Base-by-base conservation (phyloP, 2,888 invertebrate species). In the Aelia acuminata region DNA sequence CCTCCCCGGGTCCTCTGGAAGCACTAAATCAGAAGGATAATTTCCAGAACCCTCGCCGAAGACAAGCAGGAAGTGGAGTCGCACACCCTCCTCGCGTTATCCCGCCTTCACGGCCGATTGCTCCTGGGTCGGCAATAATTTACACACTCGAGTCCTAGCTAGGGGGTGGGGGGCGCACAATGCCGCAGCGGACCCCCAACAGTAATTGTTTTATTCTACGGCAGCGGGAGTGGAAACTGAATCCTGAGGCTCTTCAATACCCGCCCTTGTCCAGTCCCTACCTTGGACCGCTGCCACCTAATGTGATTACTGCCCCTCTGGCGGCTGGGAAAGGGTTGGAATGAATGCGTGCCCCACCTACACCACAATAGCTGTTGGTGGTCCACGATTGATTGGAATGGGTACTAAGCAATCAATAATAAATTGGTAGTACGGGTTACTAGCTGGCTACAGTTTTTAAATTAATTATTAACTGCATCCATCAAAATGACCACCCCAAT, bases 161-260 rank as follows among this genome's bases (percentile, higher is more conserved):
- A n/a, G n/a, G n/a, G n/a, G n/a, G n/a, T n/a, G n/a, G 80, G 80
- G 80, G 80, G 80, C 43, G 80, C 43, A 80, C 80, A 80, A 80
- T 80, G 80, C 63, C 63, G 63, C 63, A 35, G 80, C 43, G 43
- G n/a, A 80, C 80, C 80, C n/a, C 80, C 80, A 80, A 80, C n/a
- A 47, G 43, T 80, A 80, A 80, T 80, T 80, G 80, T 80, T 80
- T 80, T 80, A 80, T 80, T 80, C 80, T 80, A 0, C 80, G 43
- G 13, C 80, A 43, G n/a, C 43, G 80, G 22, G 80, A 43, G 80
- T 80, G n/a, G 80, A 70, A 70, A 70, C 63, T 70, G 63, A 70
- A 70, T 35, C 63, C 31, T 70, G 63, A 5, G 35, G 31, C 63
- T 70, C 63, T 35, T 70, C 31, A 70, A 70, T 70, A 20, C 31